Evolutionary conservation across 2,113 vertebrate species (phyloP).

Genomic region (Pelobates fuscus): DNA sequence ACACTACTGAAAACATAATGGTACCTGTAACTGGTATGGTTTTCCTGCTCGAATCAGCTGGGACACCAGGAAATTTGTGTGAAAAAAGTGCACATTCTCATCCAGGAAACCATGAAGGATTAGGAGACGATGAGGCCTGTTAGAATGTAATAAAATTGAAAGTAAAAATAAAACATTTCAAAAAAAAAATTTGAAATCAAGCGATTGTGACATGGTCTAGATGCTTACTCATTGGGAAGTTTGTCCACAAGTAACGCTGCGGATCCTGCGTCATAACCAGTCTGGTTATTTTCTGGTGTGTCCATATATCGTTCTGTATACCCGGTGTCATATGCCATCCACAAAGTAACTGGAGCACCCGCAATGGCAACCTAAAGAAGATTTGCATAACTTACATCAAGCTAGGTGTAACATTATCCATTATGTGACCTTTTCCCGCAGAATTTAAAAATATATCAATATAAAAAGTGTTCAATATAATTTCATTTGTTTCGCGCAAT

Average conservation of each 20-base stretch:
- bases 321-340: slow-evolving; percentile 98
- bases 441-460: slow-evolving; percentile 24
- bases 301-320: slow-evolving; percentile 98
- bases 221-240: slow-evolving; percentile 91
- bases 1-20: slow-evolving; percentile 8
- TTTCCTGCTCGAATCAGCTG: slow-evolving; percentile 97
- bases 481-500: too few species aligned
- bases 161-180: neutral
- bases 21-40: slow-evolving; percentile 96
- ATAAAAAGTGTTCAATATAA: neutral
- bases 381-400: too few species aligned
- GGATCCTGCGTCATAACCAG: slow-evolving; percentile 92
- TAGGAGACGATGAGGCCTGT: slow-evolving; percentile 92
- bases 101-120: slow-evolving; percentile 97
- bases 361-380: slow-evolving; percentile 85
- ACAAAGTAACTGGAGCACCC: slow-evolving; percentile 92
- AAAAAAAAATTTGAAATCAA: neutral
- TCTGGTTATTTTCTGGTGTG: slow-evolving; percentile 92
- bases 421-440: too few species aligned
- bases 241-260: slow-evolving; percentile 95
- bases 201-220: neutral
- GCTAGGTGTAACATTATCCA: too few species aligned
- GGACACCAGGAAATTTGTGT: slow-evolving; percentile 96
- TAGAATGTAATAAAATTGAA: neutral
- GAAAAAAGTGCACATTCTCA: slow-evolving; percentile 99